Evolutionary conservation across 1,140 invertebrate species (phyloP).

Genomic region (Ceratina australensis): DNA sequence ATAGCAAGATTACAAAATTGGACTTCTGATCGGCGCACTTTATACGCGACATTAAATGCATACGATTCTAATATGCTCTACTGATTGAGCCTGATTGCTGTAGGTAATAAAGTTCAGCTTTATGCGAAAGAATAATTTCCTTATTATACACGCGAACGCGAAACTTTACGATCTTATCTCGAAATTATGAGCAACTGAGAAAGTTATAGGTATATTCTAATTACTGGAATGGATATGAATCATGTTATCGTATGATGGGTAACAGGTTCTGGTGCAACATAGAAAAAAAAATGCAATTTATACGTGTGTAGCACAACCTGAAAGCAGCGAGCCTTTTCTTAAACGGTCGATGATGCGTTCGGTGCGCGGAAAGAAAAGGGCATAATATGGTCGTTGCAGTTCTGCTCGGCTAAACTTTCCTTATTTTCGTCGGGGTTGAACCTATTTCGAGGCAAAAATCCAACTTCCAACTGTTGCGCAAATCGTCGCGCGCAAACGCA

Average conservation of each 20-base stretch:
- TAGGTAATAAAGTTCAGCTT: constrained; percentile 35
- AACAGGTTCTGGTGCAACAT: not conserved
- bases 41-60: constrained; percentile 38
- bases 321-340: not conserved
- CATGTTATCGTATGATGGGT: constrained; percentile 4
- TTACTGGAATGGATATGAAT: not conserved
- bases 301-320: constrained; percentile 1
- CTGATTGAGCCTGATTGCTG: constrained; percentile 43
- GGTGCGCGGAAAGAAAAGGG: constrained; percentile 14
- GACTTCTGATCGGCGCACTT: constrained; percentile 38
- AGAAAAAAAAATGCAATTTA: constrained; percentile 3
- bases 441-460: constrained; percentile 62
- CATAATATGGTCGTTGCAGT: constrained; percentile 16
- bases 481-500: constrained; percentile 64
- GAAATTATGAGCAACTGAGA: not conserved
- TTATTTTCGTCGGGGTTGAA: constrained; percentile 40
- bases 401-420: constrained; percentile 39
- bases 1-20: constrained; percentile 47
- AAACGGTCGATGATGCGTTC: constrained; percentile 13
- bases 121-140: constrained; percentile 39
- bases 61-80: constrained; percentile 39
- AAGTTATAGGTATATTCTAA: not conserved
- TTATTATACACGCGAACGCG: constrained; percentile 6
- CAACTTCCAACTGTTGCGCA: constrained; percentile 70
- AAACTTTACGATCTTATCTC: not conserved